Conservation (phyloP, 2,113 vertebrate species). For the Dascyllus trimaculatus region DNA sequence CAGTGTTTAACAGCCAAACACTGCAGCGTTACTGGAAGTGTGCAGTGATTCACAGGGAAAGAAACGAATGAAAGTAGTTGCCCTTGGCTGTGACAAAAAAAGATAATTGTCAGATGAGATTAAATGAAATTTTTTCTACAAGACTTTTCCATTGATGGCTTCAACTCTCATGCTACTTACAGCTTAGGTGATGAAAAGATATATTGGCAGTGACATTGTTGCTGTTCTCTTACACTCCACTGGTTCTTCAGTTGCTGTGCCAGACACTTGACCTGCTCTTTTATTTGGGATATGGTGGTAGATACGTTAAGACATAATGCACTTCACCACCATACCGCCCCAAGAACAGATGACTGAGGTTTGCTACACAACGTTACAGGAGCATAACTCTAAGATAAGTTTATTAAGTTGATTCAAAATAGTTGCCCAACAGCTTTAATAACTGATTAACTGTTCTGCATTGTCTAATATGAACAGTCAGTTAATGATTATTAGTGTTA, state of each 20-base stretch:
- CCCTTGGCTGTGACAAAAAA: neutral
- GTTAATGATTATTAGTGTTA: too few species aligned
- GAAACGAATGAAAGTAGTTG: neutral
- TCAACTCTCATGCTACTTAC: neutral
- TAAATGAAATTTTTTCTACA: constrained; percentile 13
- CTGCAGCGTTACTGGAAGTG: constrained; percentile 10
- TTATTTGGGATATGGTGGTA: neutral
- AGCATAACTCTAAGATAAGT: neutral
- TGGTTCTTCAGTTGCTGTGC: constrained; percentile 7
- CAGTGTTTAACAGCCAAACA: constrained; percentile 56
- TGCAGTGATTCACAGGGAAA: constrained; percentile 11
- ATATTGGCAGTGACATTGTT: neutral
- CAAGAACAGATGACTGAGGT: neutral
- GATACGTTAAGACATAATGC: too few species aligned
- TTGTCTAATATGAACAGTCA: neutral
- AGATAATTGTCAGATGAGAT: neutral
- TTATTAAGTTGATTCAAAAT: neutral
- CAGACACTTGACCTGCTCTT: neutral
- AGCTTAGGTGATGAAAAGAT: neutral
- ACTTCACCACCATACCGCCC: neutral
- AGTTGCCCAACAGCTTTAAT: neutral
- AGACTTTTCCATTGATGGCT: neutral
- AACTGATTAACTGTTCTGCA: neutral
- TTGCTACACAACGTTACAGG: neutral
- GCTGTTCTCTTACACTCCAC: neutral